Evolutionary conservation across 2,888 invertebrate species (phyloP), one percentile per base, ranked within the genome.

Genomic region (Leptopterna dolabrata): DNA sequence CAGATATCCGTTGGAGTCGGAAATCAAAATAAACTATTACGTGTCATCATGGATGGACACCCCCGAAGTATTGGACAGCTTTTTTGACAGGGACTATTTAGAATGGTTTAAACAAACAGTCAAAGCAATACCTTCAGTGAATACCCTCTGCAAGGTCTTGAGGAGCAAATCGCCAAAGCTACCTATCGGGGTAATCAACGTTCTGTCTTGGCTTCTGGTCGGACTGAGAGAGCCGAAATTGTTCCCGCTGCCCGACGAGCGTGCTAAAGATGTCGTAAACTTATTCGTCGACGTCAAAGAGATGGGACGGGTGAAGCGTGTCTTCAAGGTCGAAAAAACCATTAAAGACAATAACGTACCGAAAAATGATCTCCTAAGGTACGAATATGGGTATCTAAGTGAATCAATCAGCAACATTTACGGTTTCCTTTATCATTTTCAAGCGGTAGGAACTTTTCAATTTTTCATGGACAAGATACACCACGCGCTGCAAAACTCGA

Each of bases 151-250:
- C 27, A 78, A 78, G 19, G 27, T 45, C 14, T 24, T 78, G 14
- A 78, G 6, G 45, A 24, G 7, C 4, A 43, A 78, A 2, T 11
- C 78, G 45, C 3, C 13, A 14, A 78, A 78, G 27, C 24, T 78
- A 24, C 45, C 78, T 7, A 24, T 45, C 14, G 43, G 19, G 3
- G 7, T 45, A 45, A 78, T 78, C 4, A 78, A 78, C 78, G 19
- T 78, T 14, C 2, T 78, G 78, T 24, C 9, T 4, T 78, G 78
- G 78, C 41, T 78, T 27, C 14, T 78, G 45, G 24, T 78, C 0
- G 78, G 78, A 7, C 78, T 78, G 24, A 43, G 78, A 78, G 78
- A 78, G 24, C 78, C 78, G 27, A 78, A 78, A 45, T 78, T 78
- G 45, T 24, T 6, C 1, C 73, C 36, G 3, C 9, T 73, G n/a